These are phyloP conservation scores for Fopius arisanus DNA, from an alignment of 1,140 invertebrate genomes.

Conservation along the genomic window DNA sequence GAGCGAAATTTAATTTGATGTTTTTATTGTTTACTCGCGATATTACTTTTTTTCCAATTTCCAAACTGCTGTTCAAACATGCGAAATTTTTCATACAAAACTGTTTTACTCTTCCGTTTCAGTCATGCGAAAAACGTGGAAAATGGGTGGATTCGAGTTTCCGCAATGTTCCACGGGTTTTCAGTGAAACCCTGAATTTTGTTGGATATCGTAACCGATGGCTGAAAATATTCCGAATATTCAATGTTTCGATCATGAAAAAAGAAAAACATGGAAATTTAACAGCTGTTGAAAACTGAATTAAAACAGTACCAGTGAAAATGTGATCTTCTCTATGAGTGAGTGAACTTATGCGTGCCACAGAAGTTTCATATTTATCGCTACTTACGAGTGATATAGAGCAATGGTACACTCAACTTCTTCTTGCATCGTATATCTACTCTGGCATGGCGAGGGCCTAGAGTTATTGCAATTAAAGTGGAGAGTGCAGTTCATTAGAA, in stretches of 20 bases:
- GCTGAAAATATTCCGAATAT: neutral
- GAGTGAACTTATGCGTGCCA: slow-evolving; percentile 6
- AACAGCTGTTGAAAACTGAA: neutral
- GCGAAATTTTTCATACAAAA: too few species aligned
- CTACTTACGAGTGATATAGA: slow-evolving; percentile 32
- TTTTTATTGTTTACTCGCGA: too few species aligned
- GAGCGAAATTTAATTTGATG: too few species aligned
- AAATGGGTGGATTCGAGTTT: too few species aligned
- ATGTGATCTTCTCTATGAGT: neutral
- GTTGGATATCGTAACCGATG: neutral
- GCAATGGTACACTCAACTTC: neutral
- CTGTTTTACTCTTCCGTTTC: too few species aligned
- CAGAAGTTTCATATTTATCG: slow-evolving; percentile 33
- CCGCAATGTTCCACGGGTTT: too few species aligned
- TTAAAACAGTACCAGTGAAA: neutral
- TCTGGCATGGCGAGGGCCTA: slow-evolving; percentile 19
- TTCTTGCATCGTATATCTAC: slow-evolving; percentile 6
- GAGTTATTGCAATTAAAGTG: slow-evolving; percentile 34
- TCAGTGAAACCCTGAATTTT: neutral
- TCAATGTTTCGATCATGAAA: neutral
- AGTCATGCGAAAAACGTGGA: too few species aligned
- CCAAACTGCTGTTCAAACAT: too few species aligned
- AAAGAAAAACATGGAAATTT: neutral
- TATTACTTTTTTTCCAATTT: too few species aligned
- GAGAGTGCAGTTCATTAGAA: neutral